Evolutionary conservation across 2,888 invertebrate species (phyloP), one percentile per base, ranked within the genome.

Genomic region (Eupithecia abbreviata): DNA sequence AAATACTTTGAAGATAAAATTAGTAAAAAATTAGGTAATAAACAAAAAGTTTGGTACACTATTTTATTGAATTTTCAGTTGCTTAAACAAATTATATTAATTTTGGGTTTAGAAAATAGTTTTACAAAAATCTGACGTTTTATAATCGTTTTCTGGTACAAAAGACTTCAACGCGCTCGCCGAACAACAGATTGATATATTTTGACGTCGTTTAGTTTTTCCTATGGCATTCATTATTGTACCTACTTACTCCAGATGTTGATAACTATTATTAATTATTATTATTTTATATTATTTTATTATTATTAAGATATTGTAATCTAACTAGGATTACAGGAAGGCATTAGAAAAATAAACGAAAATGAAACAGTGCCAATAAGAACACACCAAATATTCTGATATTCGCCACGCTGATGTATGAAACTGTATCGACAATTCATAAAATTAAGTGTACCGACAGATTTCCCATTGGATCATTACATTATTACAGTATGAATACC

Each of bases 391-490:
- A 84, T 82, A 82, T 84, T 78, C 76, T 75, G 77, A 83, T 74
- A 86, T 85, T 85, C 85, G 84, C 84, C 83, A 83, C 84, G 85
- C 79, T 78, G 81, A 83, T 88, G 91, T 77, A 82, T 77, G 82
- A 83, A 89, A 91, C 85, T 91, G 90, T 90, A 92, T 89, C 90
- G 89, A 82, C 86, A 87, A 89, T 89, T 89, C 86, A 77, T 74
- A 85, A 87, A 89, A 91, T 89, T 86, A 90, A 87, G 89, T 90
- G 90, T 89, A 90, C 87, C 85, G 84, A 82, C 83, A 77, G 82
- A 83, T 84, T 84, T 84, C 82, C 74, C 82, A 84, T 77, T 77
- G 83, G 80, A 85, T 90, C 89, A 92, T 92, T 92, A 92, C 85
- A 82, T 84, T 90, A 88, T 90, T 86, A 88, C 79, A 71, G 86